Conservation (phyloP, 1,140 invertebrate species). For the Tenebrio molitor region DNA sequence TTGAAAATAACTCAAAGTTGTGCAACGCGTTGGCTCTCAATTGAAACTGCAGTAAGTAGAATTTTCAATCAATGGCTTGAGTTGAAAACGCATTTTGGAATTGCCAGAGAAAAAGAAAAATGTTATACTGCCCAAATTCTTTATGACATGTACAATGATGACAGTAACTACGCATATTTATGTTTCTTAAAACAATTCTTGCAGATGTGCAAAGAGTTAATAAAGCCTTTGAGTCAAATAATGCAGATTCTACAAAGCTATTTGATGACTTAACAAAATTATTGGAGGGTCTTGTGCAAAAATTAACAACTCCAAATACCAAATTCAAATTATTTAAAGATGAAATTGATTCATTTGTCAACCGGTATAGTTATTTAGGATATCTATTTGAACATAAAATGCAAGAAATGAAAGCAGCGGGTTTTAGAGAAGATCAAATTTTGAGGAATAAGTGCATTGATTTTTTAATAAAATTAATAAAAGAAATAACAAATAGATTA, state of each 20-base stretch:
- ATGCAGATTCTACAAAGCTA: conserved; percentile 1
- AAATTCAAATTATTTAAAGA: conserved; percentile 40
- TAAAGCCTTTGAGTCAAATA: conserved; percentile 10
- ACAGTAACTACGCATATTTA: no score
- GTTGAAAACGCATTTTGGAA: no score
- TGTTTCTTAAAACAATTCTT: background rate
- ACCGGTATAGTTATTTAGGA: conserved; percentile 21
- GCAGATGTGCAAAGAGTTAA: conserved; percentile 1
- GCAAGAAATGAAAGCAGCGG: conserved; percentile 3
- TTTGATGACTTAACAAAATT: conserved; percentile 1
- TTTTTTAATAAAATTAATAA: conserved; percentile 6
- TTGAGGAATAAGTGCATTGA: background rate
- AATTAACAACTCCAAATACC: conserved; percentile 16
- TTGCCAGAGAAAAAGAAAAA: no score
- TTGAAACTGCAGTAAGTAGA: no score
- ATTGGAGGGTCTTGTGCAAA: background rate
- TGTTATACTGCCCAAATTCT: no score
- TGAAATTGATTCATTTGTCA: conserved; percentile 6
- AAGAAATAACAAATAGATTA: conserved; percentile 16
- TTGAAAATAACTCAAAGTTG: no score
- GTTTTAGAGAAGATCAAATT: background rate
- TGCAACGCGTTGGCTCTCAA: no score
- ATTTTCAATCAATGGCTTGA: no score
- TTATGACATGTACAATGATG: no score
- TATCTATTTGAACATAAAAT: conserved; percentile 32